Evolutionary conservation across 2,797 vertebrate genomes (phyloP), one percentile per base, ranked within the genome.

Genomic region (Leptodactylus fallax): DNA sequence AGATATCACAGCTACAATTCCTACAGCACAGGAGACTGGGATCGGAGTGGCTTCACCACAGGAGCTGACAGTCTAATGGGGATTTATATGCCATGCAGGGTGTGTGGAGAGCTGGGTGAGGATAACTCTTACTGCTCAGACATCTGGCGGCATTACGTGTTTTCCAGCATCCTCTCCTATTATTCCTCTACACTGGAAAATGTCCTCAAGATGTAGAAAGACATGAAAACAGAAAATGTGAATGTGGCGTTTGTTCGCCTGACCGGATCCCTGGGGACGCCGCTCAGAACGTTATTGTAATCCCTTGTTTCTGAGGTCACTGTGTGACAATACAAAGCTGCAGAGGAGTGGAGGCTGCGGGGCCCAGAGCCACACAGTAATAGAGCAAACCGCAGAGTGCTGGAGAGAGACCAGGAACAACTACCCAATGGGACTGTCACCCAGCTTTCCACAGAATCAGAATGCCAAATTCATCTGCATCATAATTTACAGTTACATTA

Each of bases 161-260:
- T 36, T 36, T 36, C 36, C 36, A 36, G 36, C 36, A 36, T 36
- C 36, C 4, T 36, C 36, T 36, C 36, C 4, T 36, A 36, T 36
- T 36, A 36, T 36, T 36, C 4, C 36, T 36, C 36, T 36, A 36
- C 36, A 36, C 55, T 56, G 81, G 16, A 71, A 55, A 83, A 55
- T 36, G 81, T 58, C n/a, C 25, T 21, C 17, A 21, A 25, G 67
- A 58, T 72, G 25, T 13, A 56, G 53, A 14, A 60, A 63, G 72
- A 23, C 27, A 49, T 17, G 23, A 61, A 51, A 72, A 72, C 51
- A 85, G 25, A 67, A 85, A 14, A 85, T 67, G 74, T 85, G 47
- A 79, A 85, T 67, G 61, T 0, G 14, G 36, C 76, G 65, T 79
- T 85, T 85, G 84, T 85, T 67, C 76, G 60, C 14, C 2, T 56